Evolutionary conservation across 2,113 vertebrate genomes (phyloP), one percentile per base, ranked within the genome.

Genomic region (Pelodiscus sinensis): DNA sequence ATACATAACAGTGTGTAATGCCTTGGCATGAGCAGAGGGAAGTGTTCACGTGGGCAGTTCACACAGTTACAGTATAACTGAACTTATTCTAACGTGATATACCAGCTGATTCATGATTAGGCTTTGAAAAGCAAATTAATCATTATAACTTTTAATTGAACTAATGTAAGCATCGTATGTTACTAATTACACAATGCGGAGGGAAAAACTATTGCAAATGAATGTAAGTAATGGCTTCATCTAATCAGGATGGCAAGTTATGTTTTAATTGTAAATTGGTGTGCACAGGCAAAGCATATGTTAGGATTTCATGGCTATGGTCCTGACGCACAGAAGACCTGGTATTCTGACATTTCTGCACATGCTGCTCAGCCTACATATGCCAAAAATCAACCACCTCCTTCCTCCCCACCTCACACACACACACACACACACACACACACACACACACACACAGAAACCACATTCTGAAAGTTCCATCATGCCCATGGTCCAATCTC

Each of bases 221-320:
- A 96, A 95, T 95, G 92, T 94, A 90, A 86, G 93, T 12, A 44
- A 44, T 44, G 44, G 50, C 95, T 94, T 93, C 51, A 86, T 94
- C 95, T 94, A 94, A 95, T 97, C 96, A 92, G 87, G 82, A 93
- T 9, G 54, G 93, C 85, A 88, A 96, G 95, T 92, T 93, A 82
- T 31, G 35, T 93, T 96, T 96, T 97, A 97, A 97, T 97, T 93
- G 97, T 93, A 79, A 94, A 91, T 89, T 82, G 79, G 88, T 25
- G 77, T 18, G 65, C 2, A 88, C 87, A 79, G 44, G 94, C 44
- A 82, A 85, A 95, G 92, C 92, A 93, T 83, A 95, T 94, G 87
- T 60, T 90, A 12, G 27, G 75, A 38, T 71, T 79, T 62, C 65
- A 79, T 0, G 0, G 79, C 86, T 84, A 54, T 1, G 5, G 82